Conservation (phyloP, 2,797 vertebrate species). For the Pteronotus mesoamericanus region DNA sequence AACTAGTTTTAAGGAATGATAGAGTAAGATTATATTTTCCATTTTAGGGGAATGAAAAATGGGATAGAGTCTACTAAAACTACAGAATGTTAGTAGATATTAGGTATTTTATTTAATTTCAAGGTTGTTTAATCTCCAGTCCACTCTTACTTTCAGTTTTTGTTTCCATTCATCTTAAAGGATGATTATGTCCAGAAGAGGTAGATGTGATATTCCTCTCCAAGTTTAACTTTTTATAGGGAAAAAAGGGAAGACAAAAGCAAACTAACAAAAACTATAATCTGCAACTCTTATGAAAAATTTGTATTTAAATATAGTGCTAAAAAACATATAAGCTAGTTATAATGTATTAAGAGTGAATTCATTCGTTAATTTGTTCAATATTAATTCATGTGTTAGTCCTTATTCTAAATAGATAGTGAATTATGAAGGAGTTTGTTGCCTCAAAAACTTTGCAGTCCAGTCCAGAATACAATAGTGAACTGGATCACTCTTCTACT, state of each 20-base stretch:
- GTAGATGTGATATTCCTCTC: rapidly evolving
- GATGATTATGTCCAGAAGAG: neutral
- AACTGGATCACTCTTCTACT: no score
- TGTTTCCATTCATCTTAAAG: neutral
- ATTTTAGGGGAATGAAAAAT: neutral
- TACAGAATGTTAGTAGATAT: neutral
- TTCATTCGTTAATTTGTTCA: neutral
- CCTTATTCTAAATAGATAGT: neutral
- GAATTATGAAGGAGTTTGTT: neutral
- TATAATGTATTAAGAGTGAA: neutral
- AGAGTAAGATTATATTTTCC: neutral
- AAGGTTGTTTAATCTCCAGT: neutral
- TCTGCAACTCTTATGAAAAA: neutral
- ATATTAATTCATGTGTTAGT: neutral
- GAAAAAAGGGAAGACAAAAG: neutral
- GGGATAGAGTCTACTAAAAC: neutral
- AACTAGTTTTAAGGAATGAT: neutral
- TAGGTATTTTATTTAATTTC: neutral
- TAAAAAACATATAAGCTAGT: neutral
- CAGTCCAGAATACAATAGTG: neutral
- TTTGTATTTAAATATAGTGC: neutral
- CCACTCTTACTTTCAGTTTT: no score
- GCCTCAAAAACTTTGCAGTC: neutral
- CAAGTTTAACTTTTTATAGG: neutral
- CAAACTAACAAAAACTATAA: neutral